Conservation (phyloP, 2,797 vertebrate species). For the Acanthornis magna region DNA sequence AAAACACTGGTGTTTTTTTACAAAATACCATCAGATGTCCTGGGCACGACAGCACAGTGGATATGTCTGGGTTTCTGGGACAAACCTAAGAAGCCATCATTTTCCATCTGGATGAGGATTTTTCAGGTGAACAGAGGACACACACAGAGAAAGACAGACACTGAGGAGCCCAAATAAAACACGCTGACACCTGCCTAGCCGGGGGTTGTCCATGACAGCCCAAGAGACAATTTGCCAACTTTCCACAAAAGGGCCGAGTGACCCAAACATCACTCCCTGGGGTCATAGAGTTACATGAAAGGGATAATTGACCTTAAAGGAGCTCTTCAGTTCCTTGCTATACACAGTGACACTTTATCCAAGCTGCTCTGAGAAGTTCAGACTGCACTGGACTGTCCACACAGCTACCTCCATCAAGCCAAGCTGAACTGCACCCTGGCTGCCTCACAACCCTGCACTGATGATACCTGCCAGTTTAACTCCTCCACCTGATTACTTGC, state of each 20-base stretch:
- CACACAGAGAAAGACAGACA: background rate
- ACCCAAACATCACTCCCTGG: background rate
- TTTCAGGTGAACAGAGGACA: background rate
- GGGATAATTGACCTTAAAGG: background rate
- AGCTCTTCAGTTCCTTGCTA: background rate
- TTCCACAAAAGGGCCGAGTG: background rate
- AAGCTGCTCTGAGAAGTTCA: background rate
- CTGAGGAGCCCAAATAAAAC: background rate
- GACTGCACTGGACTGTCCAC: background rate
- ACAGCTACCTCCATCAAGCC: background rate
- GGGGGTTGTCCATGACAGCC: background rate
- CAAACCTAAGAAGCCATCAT: background rate
- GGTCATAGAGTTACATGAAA: background rate
- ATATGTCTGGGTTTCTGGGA: background rate
- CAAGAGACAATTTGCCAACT: background rate
- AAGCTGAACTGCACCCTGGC: background rate
- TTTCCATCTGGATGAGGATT: background rate
- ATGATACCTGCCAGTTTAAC: background rate
- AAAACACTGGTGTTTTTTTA: background rate
- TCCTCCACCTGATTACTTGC: background rate
- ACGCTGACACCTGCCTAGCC: background rate
- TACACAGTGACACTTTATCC: background rate
- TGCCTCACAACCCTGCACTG: background rate
- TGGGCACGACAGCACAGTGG: background rate
- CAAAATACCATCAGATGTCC: background rate